Evolutionary conservation across 2,888 invertebrate genomes (phyloP).

Genomic region (Thera britannica): DNA sequence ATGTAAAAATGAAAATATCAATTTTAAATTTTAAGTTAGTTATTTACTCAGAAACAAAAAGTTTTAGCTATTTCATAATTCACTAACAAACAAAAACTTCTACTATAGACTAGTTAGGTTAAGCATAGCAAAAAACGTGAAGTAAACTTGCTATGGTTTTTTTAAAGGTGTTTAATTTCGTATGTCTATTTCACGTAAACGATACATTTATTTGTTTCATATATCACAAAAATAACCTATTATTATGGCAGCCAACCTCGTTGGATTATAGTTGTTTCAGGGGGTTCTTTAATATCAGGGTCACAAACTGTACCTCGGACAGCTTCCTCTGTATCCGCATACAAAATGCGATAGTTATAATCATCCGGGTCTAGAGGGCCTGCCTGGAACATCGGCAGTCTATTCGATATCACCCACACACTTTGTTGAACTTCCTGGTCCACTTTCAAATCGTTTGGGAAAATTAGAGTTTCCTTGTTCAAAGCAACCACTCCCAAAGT

Average conservation of each 20-base stretch:
- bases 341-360: conserved; percentile 90
- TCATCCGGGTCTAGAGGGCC: conserved; percentile 86
- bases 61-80: too few species aligned
- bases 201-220: conserved; percentile 3
- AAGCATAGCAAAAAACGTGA: conserved; percentile 6
- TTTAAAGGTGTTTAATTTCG: conserved; percentile 13
- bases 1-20: too few species aligned
- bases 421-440: conserved; percentile 88
- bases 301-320: conserved; percentile 89
- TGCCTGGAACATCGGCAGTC: conserved; percentile 89
- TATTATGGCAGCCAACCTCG: conserved; percentile 53
- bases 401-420: conserved; percentile 91
- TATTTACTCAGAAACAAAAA: too few species aligned
- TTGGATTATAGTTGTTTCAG: conserved; percentile 28
- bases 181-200: background rate
- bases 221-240: conserved; percentile 19
- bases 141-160: conserved; percentile 12
- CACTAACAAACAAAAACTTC: too few species aligned
- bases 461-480: conserved; percentile 87
- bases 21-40: too few species aligned
- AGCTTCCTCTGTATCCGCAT: conserved; percentile 86
- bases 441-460: conserved; percentile 92
- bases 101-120: background rate
- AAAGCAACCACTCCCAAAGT: conserved; percentile 87
- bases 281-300: conserved; percentile 66